Percentiles rank a stretch among this genome's conserved stretches.
Evolutionary conservation across 1,140 invertebrate genomes (phyloP).

Genomic region (Aradophagus sp.): DNA sequence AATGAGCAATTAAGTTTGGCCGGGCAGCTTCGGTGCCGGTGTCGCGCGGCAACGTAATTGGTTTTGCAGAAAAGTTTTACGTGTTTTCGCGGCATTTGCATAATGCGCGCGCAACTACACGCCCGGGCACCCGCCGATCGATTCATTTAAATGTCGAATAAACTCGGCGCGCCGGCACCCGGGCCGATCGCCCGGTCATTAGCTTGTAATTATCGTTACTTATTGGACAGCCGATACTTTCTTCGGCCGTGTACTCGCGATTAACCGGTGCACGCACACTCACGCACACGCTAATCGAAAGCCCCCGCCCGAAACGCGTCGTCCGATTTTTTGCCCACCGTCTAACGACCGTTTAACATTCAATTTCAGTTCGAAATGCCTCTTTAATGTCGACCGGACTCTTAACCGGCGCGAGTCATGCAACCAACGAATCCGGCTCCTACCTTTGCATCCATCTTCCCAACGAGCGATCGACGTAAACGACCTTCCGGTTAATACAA

Average conservation of each 20-base stretch:
- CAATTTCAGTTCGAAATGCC: no score
- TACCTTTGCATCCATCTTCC: no score
- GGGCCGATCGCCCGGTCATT: slow-evolving; percentile 61
- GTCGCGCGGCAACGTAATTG: slow-evolving; percentile 71
- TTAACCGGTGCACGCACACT: slow-evolving; percentile 59
- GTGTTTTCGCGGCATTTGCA: slow-evolving; percentile 72
- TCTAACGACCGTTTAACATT: slow-evolving; percentile 10
- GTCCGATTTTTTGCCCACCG: not conserved
- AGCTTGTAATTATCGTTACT: slow-evolving; percentile 73
- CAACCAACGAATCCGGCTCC: no score
- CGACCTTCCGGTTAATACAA: no score
- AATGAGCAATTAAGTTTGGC: slow-evolving; percentile 43
- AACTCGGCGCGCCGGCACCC: slow-evolving; percentile 48
- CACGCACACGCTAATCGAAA: slow-evolving; percentile 63
- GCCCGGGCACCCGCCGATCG: slow-evolving; percentile 70
- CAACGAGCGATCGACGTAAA: no score
- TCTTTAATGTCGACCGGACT: no score
- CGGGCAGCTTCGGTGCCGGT: slow-evolving; percentile 51
- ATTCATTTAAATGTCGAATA: slow-evolving; percentile 73
- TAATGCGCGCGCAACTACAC: slow-evolving; percentile 65
- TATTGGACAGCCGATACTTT: slow-evolving; percentile 65
- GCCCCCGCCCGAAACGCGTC: slow-evolving; percentile 9
- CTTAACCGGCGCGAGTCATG: no score
- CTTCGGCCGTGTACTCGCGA: slow-evolving; percentile 38
- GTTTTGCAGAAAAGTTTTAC: slow-evolving; percentile 71